These are phyloP conservation scores for Champsocephalus gunnari DNA, from an alignment of 2,797 vertebrate species.

Conservation along the genomic window DNA sequence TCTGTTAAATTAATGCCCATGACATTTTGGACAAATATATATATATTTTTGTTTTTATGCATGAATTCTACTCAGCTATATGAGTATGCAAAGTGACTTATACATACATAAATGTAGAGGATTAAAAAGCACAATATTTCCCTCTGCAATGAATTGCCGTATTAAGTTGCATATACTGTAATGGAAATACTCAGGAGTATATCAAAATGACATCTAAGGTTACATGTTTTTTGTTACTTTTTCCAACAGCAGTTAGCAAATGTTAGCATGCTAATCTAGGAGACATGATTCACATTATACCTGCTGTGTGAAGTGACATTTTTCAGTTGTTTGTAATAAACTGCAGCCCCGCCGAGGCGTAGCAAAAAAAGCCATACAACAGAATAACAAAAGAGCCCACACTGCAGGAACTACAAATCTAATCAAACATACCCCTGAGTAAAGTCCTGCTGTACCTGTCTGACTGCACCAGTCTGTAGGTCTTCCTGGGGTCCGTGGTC, in stretches of 20 bases:
- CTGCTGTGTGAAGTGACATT: not conserved
- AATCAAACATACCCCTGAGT: not conserved
- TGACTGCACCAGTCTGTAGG: constrained; percentile 86
- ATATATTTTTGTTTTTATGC: too few species aligned
- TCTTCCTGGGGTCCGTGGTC: constrained; percentile 82
- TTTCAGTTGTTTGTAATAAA: not conserved
- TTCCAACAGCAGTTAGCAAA: not conserved
- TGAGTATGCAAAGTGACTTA: not conserved
- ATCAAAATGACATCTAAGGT: not conserved
- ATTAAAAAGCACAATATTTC: not conserved
- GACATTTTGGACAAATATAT: not conserved
- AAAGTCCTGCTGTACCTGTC: constrained; percentile 80
- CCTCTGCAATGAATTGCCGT: not conserved
- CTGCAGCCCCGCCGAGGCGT: not conserved
- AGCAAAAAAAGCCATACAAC: not conserved
- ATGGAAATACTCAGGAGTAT: not conserved
- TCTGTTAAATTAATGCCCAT: not conserved
- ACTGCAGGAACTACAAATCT: too few species aligned
- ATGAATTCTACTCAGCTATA: not conserved
- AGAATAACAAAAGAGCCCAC: not conserved
- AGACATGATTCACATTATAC: not conserved
- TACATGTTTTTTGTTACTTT: not conserved
- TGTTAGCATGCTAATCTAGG: not conserved
- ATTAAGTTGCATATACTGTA: not conserved
- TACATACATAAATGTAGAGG: not conserved